phyloP scores from a whole-genome alignment of 2,888 invertebrate genomes.

The Doris montereyensis region DNA sequence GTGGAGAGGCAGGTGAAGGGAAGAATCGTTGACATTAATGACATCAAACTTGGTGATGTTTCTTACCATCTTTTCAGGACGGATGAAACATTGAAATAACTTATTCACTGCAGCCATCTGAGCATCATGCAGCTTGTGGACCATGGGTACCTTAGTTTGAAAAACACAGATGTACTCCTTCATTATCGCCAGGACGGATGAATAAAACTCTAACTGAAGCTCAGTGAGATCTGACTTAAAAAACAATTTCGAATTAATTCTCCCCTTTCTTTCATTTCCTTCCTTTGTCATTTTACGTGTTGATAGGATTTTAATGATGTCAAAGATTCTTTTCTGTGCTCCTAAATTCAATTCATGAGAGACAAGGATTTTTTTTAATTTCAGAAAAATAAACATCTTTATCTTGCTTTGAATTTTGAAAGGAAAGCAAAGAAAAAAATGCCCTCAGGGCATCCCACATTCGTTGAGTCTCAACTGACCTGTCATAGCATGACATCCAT shows the following conservation, averaged over 20 bases:
- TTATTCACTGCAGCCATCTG: not conserved
- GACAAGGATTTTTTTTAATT: not conserved
- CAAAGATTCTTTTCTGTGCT: constrained; percentile 1
- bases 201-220: not conserved
- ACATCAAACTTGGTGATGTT: too few relatives aligned
- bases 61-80: constrained; percentile 3
- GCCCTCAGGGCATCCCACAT: too few relatives aligned
- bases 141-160: constrained; percentile 14
- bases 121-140: constrained; percentile 15
- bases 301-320: not conserved
- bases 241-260: not conserved
- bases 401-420: too few relatives aligned
- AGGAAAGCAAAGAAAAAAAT: constrained; percentile 1
- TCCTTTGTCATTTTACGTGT: not conserved
- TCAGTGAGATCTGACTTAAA: not conserved
- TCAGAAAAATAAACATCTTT: too few relatives aligned
- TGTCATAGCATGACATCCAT: constrained; percentile 48
- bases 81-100: constrained; percentile 7
- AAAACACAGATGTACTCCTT: constrained; percentile 19
- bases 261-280: not conserved
- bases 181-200: constrained; percentile 8
- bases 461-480: constrained; percentile 1
- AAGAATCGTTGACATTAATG: too few relatives aligned
- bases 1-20: too few relatives aligned
- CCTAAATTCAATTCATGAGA: too few relatives aligned